Percentiles rank a stretch among this genome's conserved stretches.
These are phyloP conservation scores for Syrmaticus mikado DNA, from an alignment of 2,113 vertebrate genomes.

Conservation along the genomic window DNA sequence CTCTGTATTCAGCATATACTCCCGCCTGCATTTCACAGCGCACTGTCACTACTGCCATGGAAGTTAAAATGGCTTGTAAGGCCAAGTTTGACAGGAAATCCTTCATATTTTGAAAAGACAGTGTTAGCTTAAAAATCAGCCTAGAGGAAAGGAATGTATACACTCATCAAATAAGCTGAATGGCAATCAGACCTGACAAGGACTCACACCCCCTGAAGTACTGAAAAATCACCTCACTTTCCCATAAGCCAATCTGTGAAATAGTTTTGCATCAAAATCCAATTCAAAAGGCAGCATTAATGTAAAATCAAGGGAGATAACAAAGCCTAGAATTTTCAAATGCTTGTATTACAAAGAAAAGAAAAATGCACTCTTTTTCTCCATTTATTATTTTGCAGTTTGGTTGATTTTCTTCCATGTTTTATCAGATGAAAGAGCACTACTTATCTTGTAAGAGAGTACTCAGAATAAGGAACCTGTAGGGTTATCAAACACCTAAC, in stretches of 20 bases:
- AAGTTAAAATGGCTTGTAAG: neutral
- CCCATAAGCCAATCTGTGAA: neutral
- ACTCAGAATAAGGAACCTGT: neutral
- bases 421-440: neutral
- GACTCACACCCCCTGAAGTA: neutral
- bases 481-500: neutral
- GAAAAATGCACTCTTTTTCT: neutral
- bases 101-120: neutral
- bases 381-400: neutral
- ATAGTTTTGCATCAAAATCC: neutral
- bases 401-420: neutral
- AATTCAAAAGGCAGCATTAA: neutral
- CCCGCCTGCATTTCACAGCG: neutral
- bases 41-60: neutral
- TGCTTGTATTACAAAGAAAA: neutral
- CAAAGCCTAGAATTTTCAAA: neutral
- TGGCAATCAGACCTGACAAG: neutral
- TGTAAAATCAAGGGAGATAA: neutral
- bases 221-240: neutral
- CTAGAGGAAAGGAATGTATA: neutral
- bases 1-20: neutral
- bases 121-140: neutral
- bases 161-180: neutral
- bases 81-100: neutral
- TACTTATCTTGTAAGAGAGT: neutral